Percentiles rank a stretch among this genome's conserved stretches.
Conservation (phyloP, 2,797 vertebrate genomes). For the Myotis daubentonii region DNA sequence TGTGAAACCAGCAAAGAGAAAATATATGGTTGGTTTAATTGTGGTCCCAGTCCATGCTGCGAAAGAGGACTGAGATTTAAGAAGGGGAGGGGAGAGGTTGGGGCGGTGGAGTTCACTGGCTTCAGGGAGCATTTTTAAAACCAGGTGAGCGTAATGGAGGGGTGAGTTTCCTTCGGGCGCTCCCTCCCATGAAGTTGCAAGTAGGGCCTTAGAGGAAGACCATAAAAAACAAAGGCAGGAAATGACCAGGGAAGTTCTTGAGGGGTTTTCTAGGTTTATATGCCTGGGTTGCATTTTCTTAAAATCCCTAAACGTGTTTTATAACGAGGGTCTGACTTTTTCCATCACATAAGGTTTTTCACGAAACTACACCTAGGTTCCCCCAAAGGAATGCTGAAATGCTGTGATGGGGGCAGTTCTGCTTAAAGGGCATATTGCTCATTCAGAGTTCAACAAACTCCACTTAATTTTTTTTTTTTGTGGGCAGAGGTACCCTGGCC, state of each 20-base stretch:
- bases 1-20: not conserved
- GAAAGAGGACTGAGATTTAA: not conserved
- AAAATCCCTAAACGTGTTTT: not conserved
- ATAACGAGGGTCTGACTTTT: not conserved
- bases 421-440: not conserved
- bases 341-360: not conserved
- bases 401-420: not conserved
- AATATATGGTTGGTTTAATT: not conserved
- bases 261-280: not conserved
- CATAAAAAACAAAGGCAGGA: not conserved
- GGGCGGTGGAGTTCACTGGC: not conserved
- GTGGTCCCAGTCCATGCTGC: not conserved
- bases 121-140: not conserved
- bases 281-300: conserved; percentile 1
- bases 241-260: not conserved
- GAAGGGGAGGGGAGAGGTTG: not conserved
- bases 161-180: not conserved
- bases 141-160: not conserved
- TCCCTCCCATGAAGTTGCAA: not conserved
- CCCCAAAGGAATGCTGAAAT: not conserved
- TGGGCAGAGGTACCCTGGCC: not conserved
- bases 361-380: not conserved
- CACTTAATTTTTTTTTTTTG: not conserved
- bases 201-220: not conserved
- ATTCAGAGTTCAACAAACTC: not conserved